Evolutionary conservation across 2,113 vertebrate genomes (phyloP).

Genomic region (Elaphurus davidianus): DNA sequence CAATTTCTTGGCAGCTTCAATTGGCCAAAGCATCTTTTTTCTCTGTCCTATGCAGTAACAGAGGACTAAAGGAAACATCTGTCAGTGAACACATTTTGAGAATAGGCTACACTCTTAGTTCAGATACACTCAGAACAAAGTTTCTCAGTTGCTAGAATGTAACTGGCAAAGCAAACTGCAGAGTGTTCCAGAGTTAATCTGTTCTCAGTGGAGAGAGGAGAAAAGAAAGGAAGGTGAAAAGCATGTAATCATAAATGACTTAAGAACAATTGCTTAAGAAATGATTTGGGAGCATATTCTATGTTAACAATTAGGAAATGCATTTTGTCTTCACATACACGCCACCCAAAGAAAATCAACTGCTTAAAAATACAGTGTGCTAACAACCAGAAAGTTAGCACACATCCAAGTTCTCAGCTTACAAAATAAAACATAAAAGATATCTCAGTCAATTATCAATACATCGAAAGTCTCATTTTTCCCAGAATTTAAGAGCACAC

Average conservation of each 20-base stretch:
- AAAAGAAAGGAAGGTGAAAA: neutral
- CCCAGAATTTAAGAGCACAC: neutral
- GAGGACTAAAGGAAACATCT: neutral
- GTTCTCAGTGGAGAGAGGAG: slow-evolving; percentile 22
- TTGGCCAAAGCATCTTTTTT: neutral
- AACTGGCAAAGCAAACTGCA: slow-evolving; percentile 3
- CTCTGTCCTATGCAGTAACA: neutral
- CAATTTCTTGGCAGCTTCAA: slow-evolving; percentile 1
- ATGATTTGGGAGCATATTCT: slow-evolving; percentile 28
- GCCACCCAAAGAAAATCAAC: slow-evolving; percentile 34
- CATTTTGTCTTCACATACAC: slow-evolving; percentile 4
- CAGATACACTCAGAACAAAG: slow-evolving; percentile 40
- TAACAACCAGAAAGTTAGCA: neutral
- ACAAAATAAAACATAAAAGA: neutral
- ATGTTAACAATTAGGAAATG: slow-evolving; percentile 31
- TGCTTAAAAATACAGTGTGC: neutral
- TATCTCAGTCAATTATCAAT: neutral
- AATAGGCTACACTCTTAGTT: slow-evolving; percentile 40
- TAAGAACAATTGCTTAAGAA: slow-evolving; percentile 45
- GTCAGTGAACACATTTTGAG: neutral
- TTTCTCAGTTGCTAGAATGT: neutral
- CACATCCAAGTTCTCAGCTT: neutral
- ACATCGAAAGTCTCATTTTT: neutral
- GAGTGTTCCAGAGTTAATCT: slow-evolving; percentile 26
- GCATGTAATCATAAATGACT: slow-evolving; percentile 7